These are phyloP conservation scores for Rhinichthys osculus DNA, from an alignment of 2,797 vertebrate genomes.

Conservation along the genomic window DNA sequence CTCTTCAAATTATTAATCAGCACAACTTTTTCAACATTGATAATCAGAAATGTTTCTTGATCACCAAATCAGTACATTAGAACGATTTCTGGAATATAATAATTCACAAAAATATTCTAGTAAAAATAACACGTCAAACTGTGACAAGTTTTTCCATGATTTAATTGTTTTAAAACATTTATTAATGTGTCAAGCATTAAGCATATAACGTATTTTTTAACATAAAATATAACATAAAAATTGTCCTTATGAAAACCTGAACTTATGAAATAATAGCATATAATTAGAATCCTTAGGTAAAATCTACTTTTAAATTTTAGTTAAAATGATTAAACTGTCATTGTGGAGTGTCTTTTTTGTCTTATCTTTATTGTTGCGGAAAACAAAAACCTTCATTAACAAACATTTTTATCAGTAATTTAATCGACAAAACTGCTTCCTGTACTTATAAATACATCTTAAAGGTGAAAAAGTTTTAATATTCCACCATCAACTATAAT, in stretches of 20 bases:
- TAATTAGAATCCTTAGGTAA: neutral
- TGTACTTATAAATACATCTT: neutral
- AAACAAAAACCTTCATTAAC: neutral
- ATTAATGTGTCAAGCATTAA: neutral
- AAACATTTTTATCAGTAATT: neutral
- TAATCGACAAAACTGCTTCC: neutral
- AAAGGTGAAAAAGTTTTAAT: neutral
- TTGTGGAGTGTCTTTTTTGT: neutral
- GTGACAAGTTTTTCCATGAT: neutral
- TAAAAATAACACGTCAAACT: neutral
- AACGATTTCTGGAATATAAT: neutral
- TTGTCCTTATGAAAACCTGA: neutral
- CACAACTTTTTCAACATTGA: neutral
- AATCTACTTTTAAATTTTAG: neutral
- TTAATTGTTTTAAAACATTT: neutral
- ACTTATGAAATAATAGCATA: neutral
- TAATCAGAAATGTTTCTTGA: neutral
- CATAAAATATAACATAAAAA: neutral
- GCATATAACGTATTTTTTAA: neutral
- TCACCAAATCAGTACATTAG: neutral
- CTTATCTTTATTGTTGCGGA: neutral
- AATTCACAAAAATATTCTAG: neutral
- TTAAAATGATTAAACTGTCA: slow-evolving; percentile 1
- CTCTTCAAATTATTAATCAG: neutral
- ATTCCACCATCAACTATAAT: neutral